Evolutionary conservation across 2,797 vertebrate species (phyloP), one percentile per base, ranked within the genome.

Genomic region (Phataginus tricuspis): DNA sequence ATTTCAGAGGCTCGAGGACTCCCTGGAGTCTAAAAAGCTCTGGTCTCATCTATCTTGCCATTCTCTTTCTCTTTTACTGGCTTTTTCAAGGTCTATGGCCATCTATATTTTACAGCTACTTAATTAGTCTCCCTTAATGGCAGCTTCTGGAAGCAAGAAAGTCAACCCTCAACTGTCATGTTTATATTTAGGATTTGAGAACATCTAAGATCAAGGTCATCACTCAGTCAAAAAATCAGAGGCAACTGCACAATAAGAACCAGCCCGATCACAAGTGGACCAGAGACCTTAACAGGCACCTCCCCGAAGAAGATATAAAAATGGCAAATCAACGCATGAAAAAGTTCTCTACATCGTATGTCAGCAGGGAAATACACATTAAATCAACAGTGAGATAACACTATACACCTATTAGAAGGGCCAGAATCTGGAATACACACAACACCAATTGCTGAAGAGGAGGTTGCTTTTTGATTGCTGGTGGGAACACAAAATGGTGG

Each of bases 121-220:
- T 92, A 91, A 55, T 91, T 91, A 90, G 31, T 31, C 25, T 93
- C 94, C 34, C 39, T 83, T 94, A 79, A 74, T 49, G 25, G 34
- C 15, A 59, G 18, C 74, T 90, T 93, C 69, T 69, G 39, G 87
- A 95, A 91, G 72, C 66, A 96, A 95, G 55, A 94, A 90, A 74
- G 29, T 23, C 42, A 92, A 63, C 9, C 53, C 63, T 80, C 93
- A 87, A 63, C 25, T 42, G 64, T 21, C 12, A 74, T 78, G 23
- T 82, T 90, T 97, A 51, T 89, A 55, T 71, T 83, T 90, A 90
- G 90, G 51, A 63, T 79, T 13, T 97, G 86, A 92, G 71, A 84
- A 86, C 91, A 80, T 29, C 79, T 77, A 90, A 97, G 68, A 89
- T 63, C 66, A 69, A 78, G 15, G 31, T 77, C 90, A 92, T 91